Evolutionary conservation across 2,113 vertebrate species (phyloP).

Genomic region (Pygoscelis antarcticus): DNA sequence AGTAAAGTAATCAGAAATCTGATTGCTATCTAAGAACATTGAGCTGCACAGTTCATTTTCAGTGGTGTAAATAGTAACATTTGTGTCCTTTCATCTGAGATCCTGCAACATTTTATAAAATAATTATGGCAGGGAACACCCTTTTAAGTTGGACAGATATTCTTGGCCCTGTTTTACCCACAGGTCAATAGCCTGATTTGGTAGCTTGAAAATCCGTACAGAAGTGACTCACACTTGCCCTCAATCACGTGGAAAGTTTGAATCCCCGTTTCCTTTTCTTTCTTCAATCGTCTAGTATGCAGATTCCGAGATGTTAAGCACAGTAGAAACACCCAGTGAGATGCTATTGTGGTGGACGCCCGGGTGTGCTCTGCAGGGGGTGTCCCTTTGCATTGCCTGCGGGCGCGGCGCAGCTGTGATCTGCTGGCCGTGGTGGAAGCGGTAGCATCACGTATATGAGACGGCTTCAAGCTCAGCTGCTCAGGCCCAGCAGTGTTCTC

Average conservation of each 20-base stretch:
- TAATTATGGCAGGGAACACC: neutral
- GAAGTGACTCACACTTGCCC: neutral
- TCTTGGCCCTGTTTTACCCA: neutral
- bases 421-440: neutral
- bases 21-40: neutral
- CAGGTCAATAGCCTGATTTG: neutral
- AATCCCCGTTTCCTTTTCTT: neutral
- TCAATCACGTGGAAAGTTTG: neutral
- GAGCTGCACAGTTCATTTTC: neutral
- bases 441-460: neutral
- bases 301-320: neutral
- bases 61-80: neutral
- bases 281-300: neutral
- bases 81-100: neutral
- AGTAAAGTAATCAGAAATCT: neutral
- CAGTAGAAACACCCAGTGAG: neutral
- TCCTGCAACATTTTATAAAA: neutral
- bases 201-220: neutral
- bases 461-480: neutral
- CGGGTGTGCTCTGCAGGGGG: accelerated
- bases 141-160: neutral
- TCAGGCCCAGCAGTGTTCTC: neutral
- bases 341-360: neutral
- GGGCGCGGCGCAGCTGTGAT: neutral
- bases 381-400: neutral